phyloP scores from a whole-genome alignment of 1,140 invertebrate species.

The Lysiphlebus fabarum region DNA sequence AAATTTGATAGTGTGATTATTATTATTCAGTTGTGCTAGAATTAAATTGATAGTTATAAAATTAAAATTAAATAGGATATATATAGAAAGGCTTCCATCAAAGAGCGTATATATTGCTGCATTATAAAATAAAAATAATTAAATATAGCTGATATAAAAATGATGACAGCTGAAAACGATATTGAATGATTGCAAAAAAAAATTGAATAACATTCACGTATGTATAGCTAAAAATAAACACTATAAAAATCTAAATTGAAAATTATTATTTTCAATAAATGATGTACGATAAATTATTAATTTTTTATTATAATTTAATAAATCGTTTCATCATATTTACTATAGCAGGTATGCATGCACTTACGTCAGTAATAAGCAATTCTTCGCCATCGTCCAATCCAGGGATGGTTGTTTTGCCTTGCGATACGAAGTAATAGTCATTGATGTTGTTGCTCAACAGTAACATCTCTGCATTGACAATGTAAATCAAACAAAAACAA shows the following conservation, averaged over 20 bases:
- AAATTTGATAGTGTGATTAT: constrained; percentile 3
- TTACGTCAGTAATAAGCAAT: constrained; percentile 91
- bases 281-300: background rate
- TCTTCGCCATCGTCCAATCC: constrained; percentile 95
- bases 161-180: background rate
- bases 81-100: constrained; percentile 30
- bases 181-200: constrained; percentile 4
- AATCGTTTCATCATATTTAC: no score
- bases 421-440: constrained; percentile 91
- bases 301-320: background rate
- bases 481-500: constrained; percentile 1
- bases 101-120: constrained; percentile 22
- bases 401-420: constrained; percentile 94
- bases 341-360: constrained; percentile 50
- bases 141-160: constrained; percentile 3
- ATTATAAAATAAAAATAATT: constrained; percentile 20
- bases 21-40: constrained; percentile 25
- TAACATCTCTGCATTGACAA: constrained; percentile 65
- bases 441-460: constrained; percentile 81
- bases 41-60: constrained; percentile 27
- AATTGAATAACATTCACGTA: no score
- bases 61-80: constrained; percentile 35
- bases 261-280: background rate
- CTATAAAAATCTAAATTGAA: background rate
- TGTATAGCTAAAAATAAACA: no score